phyloP scores from a whole-genome alignment of 1,140 invertebrate genomes.

The Cryptotermes secundus region DNA sequence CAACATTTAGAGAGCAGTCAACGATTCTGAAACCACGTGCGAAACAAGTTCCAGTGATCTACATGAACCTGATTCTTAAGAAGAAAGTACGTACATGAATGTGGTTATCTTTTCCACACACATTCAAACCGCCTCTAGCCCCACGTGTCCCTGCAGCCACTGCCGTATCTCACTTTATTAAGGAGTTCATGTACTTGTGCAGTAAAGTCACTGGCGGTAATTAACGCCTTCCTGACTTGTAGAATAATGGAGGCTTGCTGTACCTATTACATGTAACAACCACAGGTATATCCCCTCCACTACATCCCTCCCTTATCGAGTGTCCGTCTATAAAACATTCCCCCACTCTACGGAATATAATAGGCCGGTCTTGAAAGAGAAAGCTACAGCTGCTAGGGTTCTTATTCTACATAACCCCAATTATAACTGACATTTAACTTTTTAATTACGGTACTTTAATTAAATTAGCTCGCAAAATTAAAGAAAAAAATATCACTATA shows the following conservation, averaged over 20 bases:
- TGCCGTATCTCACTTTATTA: background rate
- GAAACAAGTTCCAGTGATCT: background rate
- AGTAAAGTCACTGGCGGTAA: background rate
- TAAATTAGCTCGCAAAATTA: background rate
- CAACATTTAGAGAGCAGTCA: background rate
- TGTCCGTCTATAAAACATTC: background rate
- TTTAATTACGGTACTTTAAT: background rate
- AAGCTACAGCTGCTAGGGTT: background rate
- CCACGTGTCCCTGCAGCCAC: background rate
- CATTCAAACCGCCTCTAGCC: background rate
- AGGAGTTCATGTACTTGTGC: background rate
- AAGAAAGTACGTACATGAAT: background rate
- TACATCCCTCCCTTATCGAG: background rate
- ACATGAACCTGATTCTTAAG: background rate
- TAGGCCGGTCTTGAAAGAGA: background rate
- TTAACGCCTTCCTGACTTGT: conserved; percentile 4
- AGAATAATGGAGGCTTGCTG: background rate
- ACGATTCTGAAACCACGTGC: background rate
- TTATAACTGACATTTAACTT: background rate
- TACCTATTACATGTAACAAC: background rate
- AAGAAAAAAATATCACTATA: background rate
- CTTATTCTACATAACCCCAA: background rate
- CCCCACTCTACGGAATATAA: background rate
- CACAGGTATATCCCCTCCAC: background rate
- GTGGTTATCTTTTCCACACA: background rate